These are phyloP conservation scores for Eupithecia exiguata DNA, from an alignment of 2,888 invertebrate genomes.

Conservation along the genomic window DNA sequence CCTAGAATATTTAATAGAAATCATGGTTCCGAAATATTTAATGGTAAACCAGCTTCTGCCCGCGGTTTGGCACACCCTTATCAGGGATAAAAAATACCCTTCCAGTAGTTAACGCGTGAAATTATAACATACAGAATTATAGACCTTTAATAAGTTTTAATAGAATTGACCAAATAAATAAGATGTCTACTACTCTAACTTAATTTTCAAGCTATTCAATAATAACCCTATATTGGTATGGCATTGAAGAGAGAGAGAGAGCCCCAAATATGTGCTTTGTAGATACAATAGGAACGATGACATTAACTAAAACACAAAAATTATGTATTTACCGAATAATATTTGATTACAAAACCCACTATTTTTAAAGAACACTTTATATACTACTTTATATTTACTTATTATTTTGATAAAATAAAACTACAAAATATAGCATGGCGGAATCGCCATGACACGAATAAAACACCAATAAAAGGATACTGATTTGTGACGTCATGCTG, in stretches of 20 bases:
- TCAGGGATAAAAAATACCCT: not conserved
- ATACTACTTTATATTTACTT: no score
- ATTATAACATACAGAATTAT: not conserved
- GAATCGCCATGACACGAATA: no score
- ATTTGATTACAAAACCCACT: no score
- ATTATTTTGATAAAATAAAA: no score
- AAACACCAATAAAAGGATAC: no score
- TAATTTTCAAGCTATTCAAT: not conserved
- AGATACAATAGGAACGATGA: no score
- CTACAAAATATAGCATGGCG: no score
- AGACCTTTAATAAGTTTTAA: not conserved
- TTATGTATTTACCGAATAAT: no score
- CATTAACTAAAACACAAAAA: no score
- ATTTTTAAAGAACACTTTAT: no score
- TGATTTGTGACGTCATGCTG: no score
- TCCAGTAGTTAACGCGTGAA: not conserved
- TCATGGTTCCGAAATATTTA: not conserved
- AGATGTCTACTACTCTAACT: not conserved
- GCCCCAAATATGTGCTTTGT: not conserved
- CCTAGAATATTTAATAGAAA: conserved; percentile 81
- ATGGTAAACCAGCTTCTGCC: not conserved
- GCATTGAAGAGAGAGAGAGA: not conserved
- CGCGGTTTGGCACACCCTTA: not conserved
- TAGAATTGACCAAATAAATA: not conserved
- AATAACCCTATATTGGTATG: not conserved